Base-by-base conservation (phyloP, 2,888 invertebrate species). In the Labia minor region DNA sequence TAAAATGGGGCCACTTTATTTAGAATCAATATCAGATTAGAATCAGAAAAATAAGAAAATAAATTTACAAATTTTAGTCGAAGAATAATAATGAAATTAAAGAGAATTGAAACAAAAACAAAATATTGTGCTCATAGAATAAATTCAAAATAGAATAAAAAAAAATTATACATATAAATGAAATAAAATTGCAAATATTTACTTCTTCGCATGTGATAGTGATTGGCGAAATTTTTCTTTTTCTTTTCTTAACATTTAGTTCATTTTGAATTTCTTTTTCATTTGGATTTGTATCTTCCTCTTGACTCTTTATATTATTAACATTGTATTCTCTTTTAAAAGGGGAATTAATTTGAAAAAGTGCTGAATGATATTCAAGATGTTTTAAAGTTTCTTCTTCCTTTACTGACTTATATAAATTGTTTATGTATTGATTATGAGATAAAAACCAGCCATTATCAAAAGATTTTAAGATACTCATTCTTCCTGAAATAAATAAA, bases 381-480 rank as follows among this genome's bases (percentile, higher is more conserved):
- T 21, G 20, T 21, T 8, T 10, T n/a, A 26, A n/a, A 8, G 37
- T 21, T 10, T 37, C 21, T 65, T 72, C 70, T 37, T 74, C 70
- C 66, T 72, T 69, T n/a, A 80, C 76, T 61, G 73, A 72, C 68
- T 74, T 72, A 70, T 82, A 82, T 65, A 80, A 73, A 65, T 76
- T 73, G 68, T 80, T 75, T 8, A 83, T 74, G 72, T 78, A 80
- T 37, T 77, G 71, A 70, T 78, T 74, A 72, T 83, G 82, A 11
- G 81, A 83, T 71, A 83, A 74, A 61, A 81, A 76, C 76, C 78
- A 80, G 20, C 82, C 82, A 61, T 75, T 73, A 11, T 77, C 73
- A 63, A 74, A 74, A 21, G 72, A 69, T 66, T 74, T 75, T 67
- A 80, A 71, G 61, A 81, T 70, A 71, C 81, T 80, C 81, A 81